Conservation (phyloP, 1,140 invertebrate genomes). For the Leptestheria dahalacensis region DNA sequence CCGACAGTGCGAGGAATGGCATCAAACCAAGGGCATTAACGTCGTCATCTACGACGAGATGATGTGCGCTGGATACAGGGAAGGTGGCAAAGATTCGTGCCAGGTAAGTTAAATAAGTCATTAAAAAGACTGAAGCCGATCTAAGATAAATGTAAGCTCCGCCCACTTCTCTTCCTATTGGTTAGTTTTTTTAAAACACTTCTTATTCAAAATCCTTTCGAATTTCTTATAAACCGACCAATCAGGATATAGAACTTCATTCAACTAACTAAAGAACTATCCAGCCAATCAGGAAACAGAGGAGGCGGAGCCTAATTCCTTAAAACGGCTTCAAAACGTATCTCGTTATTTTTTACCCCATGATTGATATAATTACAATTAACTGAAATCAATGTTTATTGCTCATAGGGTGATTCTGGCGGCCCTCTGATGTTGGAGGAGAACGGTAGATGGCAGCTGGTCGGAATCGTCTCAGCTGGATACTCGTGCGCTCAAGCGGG, state of each 20-base stretch:
- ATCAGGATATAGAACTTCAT: too few relatives aligned
- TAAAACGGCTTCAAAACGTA: background rate
- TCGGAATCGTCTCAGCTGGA: conserved; percentile 81
- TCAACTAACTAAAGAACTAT: too few relatives aligned
- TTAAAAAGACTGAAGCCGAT: too few relatives aligned
- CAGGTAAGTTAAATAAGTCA: conserved; percentile 46
- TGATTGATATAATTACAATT: background rate
- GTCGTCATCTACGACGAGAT: conserved; percentile 91
- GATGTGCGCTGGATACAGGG: conserved; percentile 87
- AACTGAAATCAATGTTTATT: background rate
- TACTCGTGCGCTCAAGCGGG: conserved; percentile 82
- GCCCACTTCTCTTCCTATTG: too few relatives aligned
- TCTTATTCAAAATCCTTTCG: too few relatives aligned
- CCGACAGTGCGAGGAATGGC: conserved; percentile 60
- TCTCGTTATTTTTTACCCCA: background rate
- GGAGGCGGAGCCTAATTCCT: background rate
- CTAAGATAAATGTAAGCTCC: too few relatives aligned
- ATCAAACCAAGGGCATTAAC: conserved; percentile 52
- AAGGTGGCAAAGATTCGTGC: conserved; percentile 71
- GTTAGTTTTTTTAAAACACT: too few relatives aligned
- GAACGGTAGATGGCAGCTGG: conserved; percentile 69
- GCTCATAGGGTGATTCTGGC: conserved; percentile 60
- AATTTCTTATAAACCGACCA: too few relatives aligned
- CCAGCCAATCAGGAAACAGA: too few relatives aligned
- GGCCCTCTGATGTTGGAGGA: conserved; percentile 77